Evolutionary conservation across 2,797 vertebrate species (phyloP).

Genomic region (Parambassis ranga): DNA sequence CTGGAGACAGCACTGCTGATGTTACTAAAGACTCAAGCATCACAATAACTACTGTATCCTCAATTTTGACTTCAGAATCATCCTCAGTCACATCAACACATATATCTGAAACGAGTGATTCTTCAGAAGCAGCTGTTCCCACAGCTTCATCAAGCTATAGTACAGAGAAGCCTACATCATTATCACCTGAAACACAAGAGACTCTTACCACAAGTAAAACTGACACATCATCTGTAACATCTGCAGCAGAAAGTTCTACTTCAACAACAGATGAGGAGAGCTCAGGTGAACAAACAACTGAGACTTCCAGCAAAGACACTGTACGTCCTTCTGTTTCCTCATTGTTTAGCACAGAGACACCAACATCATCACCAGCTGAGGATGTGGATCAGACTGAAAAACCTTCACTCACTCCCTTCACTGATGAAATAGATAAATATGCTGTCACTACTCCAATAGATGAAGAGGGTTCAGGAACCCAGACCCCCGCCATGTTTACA

Average conservation of each 20-base stretch:
- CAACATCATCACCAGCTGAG: not conserved
- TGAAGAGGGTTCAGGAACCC: constrained; percentile 28
- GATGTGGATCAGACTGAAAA: not conserved
- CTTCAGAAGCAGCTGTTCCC: not conserved
- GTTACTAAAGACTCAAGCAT: not conserved
- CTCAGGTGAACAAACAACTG: not conserved
- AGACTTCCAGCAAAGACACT: not conserved
- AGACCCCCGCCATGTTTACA: not conserved
- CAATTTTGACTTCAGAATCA: not conserved
- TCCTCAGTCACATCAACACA: not conserved
- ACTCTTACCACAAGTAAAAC: not conserved
- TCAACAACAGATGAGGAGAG: not conserved
- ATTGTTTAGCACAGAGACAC: constrained; percentile 12
- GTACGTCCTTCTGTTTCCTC: not conserved
- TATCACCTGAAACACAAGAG: not conserved
- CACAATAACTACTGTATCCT: not conserved
- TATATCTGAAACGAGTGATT: not conserved
- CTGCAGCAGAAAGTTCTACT: not conserved
- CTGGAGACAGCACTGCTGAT: not conserved
- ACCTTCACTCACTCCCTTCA: not conserved
- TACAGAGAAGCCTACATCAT: not conserved
- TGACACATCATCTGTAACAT: no score
- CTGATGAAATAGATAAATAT: not conserved
- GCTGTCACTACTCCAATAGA: not conserved
- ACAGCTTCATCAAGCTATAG: not conserved